Percentiles rank a stretch among this genome's conserved stretches.
Conservation (phyloP, 2,113 vertebrate species). For the Trogon melanurus region DNA sequence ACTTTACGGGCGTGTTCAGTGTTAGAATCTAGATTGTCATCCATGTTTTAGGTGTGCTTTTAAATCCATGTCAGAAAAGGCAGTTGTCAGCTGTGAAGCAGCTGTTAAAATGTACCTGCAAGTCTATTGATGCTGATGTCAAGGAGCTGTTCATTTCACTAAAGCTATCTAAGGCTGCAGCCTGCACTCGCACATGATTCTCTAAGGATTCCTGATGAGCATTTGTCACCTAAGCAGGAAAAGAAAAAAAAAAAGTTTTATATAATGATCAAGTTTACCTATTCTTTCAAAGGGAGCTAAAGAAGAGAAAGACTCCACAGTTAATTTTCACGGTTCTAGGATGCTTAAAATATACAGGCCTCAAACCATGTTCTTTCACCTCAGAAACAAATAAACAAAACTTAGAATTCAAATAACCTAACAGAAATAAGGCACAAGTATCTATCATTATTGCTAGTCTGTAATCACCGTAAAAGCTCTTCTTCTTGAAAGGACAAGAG, state of each 20-base stretch:
- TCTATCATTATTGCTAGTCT: not conserved
- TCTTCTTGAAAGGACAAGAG: not conserved
- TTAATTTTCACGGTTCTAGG: not conserved
- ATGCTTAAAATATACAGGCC: constrained; percentile 13
- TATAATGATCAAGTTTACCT: constrained; percentile 24
- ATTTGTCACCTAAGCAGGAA: constrained; percentile 81
- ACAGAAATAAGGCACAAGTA: not conserved
- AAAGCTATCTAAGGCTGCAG: constrained; percentile 89
- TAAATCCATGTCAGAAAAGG: constrained; percentile 16
- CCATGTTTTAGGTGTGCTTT: not conserved
- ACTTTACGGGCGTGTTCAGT: not conserved
- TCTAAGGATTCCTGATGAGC: constrained; percentile 85
- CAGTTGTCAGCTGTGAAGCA: constrained; percentile 14
- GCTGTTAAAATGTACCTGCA: constrained; percentile 83
- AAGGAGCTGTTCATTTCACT: constrained; percentile 90
- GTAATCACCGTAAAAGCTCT: not conserved
- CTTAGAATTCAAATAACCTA: not conserved
- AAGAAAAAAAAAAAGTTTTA: not conserved
- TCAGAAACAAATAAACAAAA: not conserved
- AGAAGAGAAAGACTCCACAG: not conserved
- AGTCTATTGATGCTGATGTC: constrained; percentile 85
- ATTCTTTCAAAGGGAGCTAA: constrained; percentile 3
- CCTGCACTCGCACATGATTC: constrained; percentile 86
- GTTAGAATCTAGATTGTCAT: not conserved
- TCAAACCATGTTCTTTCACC: not conserved